Conservation (phyloP, 2,797 vertebrate genomes). For the Capromys pilorides region DNA sequence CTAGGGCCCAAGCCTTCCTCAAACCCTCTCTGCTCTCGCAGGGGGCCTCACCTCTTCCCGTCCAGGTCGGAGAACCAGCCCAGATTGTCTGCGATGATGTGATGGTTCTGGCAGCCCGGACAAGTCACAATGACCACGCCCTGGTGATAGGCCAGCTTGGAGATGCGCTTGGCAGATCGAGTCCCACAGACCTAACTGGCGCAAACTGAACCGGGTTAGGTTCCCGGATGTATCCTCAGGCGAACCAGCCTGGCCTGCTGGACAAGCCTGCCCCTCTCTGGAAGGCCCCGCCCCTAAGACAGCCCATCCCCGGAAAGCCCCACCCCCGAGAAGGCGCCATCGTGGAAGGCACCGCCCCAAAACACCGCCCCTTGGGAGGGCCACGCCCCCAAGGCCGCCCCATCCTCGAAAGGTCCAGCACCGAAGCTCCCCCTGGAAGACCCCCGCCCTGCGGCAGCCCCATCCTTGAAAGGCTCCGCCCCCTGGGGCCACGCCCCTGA, state of each 20-base stretch:
- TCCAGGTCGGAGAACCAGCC: slow-evolving; percentile 95
- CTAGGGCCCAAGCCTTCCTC: no score
- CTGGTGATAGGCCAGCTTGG: slow-evolving; percentile 92
- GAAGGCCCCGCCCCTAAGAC: not conserved
- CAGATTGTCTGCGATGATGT: slow-evolving; percentile 96
- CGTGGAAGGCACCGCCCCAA: no score
- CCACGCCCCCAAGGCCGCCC: no score
- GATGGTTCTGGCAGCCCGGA: slow-evolving; percentile 92
- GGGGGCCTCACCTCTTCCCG: slow-evolving; percentile 91
- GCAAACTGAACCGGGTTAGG: not conserved
- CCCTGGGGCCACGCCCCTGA: no score
- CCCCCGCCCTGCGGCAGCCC: no score
- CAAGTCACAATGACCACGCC: slow-evolving; percentile 96
- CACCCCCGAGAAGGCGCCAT: not conserved
- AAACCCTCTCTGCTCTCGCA: rapidly evolving
- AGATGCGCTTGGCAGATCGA: slow-evolving; percentile 91
- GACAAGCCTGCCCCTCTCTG: no score
- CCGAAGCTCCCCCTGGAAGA: no score
- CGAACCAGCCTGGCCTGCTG: no score
- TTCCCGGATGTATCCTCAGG: not conserved
- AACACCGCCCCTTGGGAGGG: rapidly evolving
- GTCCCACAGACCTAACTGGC: slow-evolving; percentile 91
- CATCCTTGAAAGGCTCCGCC: not conserved
- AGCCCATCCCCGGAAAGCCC: not conserved
- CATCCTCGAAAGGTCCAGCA: no score